These are phyloP conservation scores for Lomographa bimaculata DNA, from an alignment of 2,888 invertebrate genomes.

Conservation along the genomic window DNA sequence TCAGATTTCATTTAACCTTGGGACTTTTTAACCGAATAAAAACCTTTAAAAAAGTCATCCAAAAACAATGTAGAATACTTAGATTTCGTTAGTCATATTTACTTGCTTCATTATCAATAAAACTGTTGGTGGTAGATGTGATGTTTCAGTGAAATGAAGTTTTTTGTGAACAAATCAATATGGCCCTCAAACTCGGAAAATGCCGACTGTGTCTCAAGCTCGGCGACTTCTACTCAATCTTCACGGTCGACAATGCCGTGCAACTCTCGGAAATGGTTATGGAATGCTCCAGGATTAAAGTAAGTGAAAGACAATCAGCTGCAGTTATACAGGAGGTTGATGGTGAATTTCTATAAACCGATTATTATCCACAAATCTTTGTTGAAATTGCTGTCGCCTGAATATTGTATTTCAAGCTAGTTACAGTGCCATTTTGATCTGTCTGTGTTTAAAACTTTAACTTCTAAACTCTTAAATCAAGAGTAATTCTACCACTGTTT, in stretches of 20 bases:
- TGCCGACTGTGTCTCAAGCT: slow-evolving; percentile 81
- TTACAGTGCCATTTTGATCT: no score
- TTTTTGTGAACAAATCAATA: slow-evolving; percentile 72
- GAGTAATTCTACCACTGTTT: no score
- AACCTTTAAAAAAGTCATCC: neutral
- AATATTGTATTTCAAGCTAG: no score
- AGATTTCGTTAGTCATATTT: neutral
- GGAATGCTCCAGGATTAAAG: slow-evolving; percentile 77
- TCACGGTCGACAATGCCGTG: slow-evolving; percentile 74
- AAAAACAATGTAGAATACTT: neutral
- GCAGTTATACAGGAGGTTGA: no score
- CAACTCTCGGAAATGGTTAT: slow-evolving; percentile 80
- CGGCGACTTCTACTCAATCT: slow-evolving; percentile 80
- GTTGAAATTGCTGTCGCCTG: no score
- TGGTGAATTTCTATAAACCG: no score
- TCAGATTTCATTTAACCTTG: neutral
- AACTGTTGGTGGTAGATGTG: slow-evolving; percentile 42
- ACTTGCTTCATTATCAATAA: neutral
- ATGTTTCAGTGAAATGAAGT: slow-evolving; percentile 64
- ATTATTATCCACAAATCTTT: no score
- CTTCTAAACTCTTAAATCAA: no score
- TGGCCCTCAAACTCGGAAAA: slow-evolving; percentile 81
- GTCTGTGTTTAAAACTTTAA: no score
- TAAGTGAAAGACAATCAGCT: slow-evolving; percentile 42
- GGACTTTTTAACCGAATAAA: neutral